Conservation (phyloP, 2,797 vertebrate species). For the Parauchenoglanis ngamensis region DNA sequence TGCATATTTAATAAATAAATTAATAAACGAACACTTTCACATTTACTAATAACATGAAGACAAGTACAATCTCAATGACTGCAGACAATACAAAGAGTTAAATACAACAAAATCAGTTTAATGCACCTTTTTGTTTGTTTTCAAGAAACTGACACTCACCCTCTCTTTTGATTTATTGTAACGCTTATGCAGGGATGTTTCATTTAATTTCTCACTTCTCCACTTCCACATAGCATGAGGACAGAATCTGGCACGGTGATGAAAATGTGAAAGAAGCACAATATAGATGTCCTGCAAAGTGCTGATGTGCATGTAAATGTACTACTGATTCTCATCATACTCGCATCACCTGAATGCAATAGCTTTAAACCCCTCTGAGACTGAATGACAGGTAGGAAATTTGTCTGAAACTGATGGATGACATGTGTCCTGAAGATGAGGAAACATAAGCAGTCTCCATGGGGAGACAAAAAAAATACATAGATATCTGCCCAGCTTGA, state of each 20-base stretch:
- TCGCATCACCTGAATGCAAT: neutral
- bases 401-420: constrained; percentile 36
- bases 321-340: neutral
- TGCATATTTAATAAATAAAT: neutral
- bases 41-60: neutral
- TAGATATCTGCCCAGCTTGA: neutral
- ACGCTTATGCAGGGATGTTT: neutral
- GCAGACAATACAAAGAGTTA: neutral
- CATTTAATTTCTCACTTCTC: constrained; percentile 4
- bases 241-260: neutral
- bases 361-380: constrained; percentile 3
- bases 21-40: neutral
- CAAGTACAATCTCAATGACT: neutral
- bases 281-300: neutral
- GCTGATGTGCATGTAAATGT: neutral
- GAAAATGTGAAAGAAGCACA: neutral
- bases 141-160: neutral
- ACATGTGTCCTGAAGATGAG: constrained; percentile 29
- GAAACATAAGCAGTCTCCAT: constrained; percentile 7
- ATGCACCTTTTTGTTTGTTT: neutral
- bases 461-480: neutral
- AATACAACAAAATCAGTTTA: neutral
- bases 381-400: constrained; percentile 4
- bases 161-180: neutral
- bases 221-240: neutral